phyloP scores from a whole-genome alignment of 53 echinoderm and acorn worm genomes.

The Pentamera pediparva region DNA sequence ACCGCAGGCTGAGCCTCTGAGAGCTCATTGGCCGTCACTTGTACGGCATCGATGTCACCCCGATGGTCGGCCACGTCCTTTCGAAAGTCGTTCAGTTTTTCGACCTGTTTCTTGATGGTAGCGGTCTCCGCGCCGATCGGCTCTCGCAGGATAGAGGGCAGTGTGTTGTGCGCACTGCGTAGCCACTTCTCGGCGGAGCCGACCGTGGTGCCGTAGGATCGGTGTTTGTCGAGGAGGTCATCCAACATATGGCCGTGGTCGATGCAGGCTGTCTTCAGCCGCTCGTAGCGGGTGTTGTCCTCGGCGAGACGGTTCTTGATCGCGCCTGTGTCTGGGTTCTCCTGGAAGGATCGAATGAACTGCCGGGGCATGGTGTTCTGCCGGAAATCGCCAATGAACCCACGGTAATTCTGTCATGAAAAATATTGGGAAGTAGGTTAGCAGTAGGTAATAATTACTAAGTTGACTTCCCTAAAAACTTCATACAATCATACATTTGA shows the following conservation, averaged over 20 bases:
- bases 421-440: not conserved
- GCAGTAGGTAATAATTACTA: not conserved
- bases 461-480: not conserved
- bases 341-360: constrained; percentile 65
- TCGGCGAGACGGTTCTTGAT: constrained; percentile 47
- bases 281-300: constrained; percentile 73
- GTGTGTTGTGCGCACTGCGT: constrained; percentile 24
- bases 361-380: constrained; percentile 55
- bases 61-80: constrained; percentile 74
- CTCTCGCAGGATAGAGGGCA: constrained; percentile 55
- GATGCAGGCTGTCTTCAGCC: constrained; percentile 64
- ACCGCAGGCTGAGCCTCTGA: constrained; percentile 58
- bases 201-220: constrained; percentile 44
- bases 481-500: too few relatives aligned
- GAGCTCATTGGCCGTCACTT: constrained; percentile 56
- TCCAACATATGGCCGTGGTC: constrained; percentile 58
- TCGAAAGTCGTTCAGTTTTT: constrained; percentile 70
- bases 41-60: constrained; percentile 71
- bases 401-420: constrained; percentile 57
- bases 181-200: constrained; percentile 28
- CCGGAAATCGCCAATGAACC: constrained; percentile 70
- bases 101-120: constrained; percentile 77
- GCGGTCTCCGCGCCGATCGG: constrained; percentile 82
- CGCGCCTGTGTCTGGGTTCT: constrained; percentile 53
- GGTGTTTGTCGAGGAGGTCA: constrained; percentile 65